Evolutionary conservation across 1,140 invertebrate genomes (phyloP).

Genomic region (Hirudo medicinalis): DNA sequence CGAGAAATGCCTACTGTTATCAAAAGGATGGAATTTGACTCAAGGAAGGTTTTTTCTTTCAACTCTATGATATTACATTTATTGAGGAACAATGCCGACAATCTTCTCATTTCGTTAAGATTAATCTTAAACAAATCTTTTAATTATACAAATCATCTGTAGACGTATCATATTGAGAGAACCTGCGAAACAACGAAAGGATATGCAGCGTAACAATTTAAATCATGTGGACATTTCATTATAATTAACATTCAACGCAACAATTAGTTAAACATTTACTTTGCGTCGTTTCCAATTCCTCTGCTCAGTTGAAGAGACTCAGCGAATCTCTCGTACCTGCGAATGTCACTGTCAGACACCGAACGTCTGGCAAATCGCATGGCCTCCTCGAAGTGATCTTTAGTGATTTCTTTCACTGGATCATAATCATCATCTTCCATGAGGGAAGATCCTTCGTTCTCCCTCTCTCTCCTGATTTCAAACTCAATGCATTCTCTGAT

Average conservation of each 20-base stretch:
- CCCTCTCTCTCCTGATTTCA: conserved; percentile 78
- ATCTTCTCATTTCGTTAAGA: no score
- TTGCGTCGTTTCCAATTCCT: conserved; percentile 72
- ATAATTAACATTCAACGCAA: background rate
- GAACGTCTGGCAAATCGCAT: conserved; percentile 98
- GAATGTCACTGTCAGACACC: conserved; percentile 97
- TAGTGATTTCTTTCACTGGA: conserved; percentile 91
- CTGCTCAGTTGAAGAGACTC: conserved; percentile 96
- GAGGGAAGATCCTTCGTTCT: conserved; percentile 47
- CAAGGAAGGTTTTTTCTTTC: no score
- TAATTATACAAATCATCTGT: no score
- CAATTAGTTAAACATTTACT: conserved; percentile 18
- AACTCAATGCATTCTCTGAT: conserved; percentile 94
- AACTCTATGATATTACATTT: no score
- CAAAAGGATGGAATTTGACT: no score
- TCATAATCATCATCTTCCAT: conserved; percentile 65
- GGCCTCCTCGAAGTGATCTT: conserved; percentile 95
- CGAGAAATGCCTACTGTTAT: no score
- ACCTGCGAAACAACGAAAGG: no score
- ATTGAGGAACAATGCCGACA: no score
- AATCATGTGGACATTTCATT: no score
- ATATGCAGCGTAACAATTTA: no score
- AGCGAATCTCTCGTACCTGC: conserved; percentile 99
- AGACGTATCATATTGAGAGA: no score
- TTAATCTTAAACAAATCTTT: no score